phyloP scores from a whole-genome alignment of 2,797 vertebrate species.

The Megalops cyprinoides region DNA sequence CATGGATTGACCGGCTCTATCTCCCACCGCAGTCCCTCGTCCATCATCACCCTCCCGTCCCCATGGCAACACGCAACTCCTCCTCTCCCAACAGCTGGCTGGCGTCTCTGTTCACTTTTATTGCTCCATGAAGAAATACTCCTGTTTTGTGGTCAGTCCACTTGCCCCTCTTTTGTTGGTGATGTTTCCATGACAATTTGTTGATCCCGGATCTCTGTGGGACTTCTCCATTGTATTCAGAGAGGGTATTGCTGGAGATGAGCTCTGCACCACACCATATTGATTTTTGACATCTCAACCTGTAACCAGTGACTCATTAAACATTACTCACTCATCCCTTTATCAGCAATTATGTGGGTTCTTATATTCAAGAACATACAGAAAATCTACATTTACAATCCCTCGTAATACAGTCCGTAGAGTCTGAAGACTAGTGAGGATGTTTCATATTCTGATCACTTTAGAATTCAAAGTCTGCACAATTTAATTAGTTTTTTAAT shows the following conservation, averaged over 20 bases:
- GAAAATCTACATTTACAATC: too few relatives aligned
- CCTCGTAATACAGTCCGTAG: too few relatives aligned
- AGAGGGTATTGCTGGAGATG: neutral
- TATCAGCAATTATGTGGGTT: neutral
- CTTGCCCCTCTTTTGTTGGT: neutral
- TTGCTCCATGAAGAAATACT: constrained; percentile 9
- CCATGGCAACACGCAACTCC: constrained; percentile 34
- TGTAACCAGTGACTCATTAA: neutral
- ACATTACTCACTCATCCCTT: neutral
- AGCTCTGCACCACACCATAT: too few relatives aligned
- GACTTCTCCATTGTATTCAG: neutral
- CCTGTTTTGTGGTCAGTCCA: neutral
- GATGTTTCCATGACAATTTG: constrained; percentile 5
- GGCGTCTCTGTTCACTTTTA: neutral
- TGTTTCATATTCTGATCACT: neutral
- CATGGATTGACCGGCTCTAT: constrained; percentile 34
- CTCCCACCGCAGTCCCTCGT: constrained; percentile 49
- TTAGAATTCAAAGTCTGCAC: neutral
- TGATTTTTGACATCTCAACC: neutral
- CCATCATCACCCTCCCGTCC: constrained; percentile 41
- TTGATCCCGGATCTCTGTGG: neutral
- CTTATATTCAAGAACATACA: too few relatives aligned
- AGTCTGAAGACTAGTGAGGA: too few relatives aligned
- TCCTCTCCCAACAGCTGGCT: constrained; percentile 46
- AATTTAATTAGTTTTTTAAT: too few relatives aligned